Percentiles rank a stretch among this genome's conserved stretches.
These are phyloP conservation scores for Nerophis ophidion DNA, from an alignment of 2,113 vertebrate genomes.

Conservation along the genomic window DNA sequence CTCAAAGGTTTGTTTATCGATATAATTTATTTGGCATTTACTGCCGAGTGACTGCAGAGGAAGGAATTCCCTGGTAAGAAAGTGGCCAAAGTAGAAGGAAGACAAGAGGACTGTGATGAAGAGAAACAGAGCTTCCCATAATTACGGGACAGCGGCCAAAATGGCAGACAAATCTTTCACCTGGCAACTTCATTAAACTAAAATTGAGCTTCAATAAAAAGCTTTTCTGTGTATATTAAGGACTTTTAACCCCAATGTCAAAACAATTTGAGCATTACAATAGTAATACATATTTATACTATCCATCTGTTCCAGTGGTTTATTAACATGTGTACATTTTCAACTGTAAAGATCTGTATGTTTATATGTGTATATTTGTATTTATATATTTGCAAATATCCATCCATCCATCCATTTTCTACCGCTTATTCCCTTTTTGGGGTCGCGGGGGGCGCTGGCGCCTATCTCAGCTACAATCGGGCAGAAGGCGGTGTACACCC, in stretches of 20 bases:
- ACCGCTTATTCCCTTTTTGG: no score
- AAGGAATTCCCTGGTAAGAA: constrained; percentile 14
- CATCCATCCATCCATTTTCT: no score
- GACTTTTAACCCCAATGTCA: not conserved
- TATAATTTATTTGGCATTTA: constrained; percentile 38
- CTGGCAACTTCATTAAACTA: constrained; percentile 2
- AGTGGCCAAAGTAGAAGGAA: constrained; percentile 5
- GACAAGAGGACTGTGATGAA: not conserved
- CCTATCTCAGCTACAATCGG: no score
- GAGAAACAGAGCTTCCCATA: not conserved
- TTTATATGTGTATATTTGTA: not conserved
- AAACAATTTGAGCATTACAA: not conserved
- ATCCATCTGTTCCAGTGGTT: not conserved
- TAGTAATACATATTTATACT: not conserved
- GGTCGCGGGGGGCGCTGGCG: no score
- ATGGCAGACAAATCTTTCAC: not conserved
- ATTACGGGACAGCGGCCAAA: not conserved
- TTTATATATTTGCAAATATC: no score
- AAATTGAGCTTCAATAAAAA: not conserved
- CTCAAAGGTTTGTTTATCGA: constrained; percentile 14
- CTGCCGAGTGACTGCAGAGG: constrained; percentile 24
- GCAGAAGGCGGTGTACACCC: no score
- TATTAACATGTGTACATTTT: not conserved
- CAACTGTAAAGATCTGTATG: not conserved
- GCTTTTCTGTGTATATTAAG: not conserved